These are phyloP conservation scores for Zootermopsis nevadensis DNA, from an alignment of 2,888 invertebrate species.

Conservation along the genomic window DNA sequence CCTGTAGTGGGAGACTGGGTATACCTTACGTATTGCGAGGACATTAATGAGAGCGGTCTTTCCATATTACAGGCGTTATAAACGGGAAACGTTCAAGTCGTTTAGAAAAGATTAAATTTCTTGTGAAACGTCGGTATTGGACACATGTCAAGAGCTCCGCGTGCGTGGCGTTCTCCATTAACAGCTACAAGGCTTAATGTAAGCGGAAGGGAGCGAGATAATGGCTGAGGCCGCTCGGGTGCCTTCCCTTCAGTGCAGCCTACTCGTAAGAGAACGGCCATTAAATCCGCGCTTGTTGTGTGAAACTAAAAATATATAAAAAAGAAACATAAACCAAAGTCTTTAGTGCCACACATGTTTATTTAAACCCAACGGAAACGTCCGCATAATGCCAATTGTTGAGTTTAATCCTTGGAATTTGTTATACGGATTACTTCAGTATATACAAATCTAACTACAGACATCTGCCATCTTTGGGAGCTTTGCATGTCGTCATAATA, in stretches of 20 bases:
- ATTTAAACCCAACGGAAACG: constrained; percentile 26
- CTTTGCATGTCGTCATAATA: too few relatives aligned
- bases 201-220: constrained; percentile 28
- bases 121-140: constrained; percentile 12
- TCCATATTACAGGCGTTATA: neutral
- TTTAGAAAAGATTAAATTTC: constrained; percentile 9
- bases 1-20: too few relatives aligned
- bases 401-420: constrained; percentile 26
- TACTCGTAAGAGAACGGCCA: constrained; percentile 11
- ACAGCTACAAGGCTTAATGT: constrained; percentile 8
- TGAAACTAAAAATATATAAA: neutral
- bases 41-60: neutral
- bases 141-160: neutral
- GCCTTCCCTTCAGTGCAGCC: neutral
- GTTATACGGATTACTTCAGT: constrained; percentile 5
- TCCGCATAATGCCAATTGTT: constrained; percentile 29
- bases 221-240: neutral
- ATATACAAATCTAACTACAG: neutral
- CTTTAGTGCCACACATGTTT: constrained; percentile 13
- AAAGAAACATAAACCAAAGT: constrained; percentile 3
- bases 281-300: constrained; percentile 9
- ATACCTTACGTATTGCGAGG: too few relatives aligned
- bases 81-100: neutral
- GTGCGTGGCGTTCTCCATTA: neutral
- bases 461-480: too few relatives aligned